These are phyloP conservation scores for Poeciliopsis turneri DNA, from an alignment of 2,797 vertebrate genomes.

Conservation along the genomic window DNA sequence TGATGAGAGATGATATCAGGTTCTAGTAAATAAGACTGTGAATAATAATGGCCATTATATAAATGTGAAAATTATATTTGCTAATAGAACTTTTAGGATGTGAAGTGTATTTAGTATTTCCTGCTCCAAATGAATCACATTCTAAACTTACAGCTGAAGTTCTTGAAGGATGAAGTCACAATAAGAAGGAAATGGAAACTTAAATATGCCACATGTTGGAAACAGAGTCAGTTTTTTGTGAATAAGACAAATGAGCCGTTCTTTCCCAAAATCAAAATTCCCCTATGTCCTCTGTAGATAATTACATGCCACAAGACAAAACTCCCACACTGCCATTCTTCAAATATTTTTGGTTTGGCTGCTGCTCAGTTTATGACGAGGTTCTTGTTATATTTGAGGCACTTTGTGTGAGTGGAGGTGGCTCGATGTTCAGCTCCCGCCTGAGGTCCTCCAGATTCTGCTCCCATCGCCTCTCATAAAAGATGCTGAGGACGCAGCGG, in stretches of 20 bases:
- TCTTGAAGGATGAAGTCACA: not conserved
- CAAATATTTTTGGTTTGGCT: constrained; percentile 14
- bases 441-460: constrained; percentile 87
- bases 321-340: not conserved
- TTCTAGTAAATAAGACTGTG: not conserved
- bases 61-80: not conserved
- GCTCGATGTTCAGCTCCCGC: constrained; percentile 88
- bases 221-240: not conserved
- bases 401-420: constrained; percentile 56
- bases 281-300: constrained; percentile 2
- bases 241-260: not conserved
- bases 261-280: constrained; percentile 12
- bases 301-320: not conserved
- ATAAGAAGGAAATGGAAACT: not conserved
- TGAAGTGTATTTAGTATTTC: not conserved
- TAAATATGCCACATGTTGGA: not conserved
- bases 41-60: not conserved
- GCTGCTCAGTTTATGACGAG: not conserved
- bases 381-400: not conserved
- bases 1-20: not conserved
- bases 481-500: constrained; percentile 87
- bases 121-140: not conserved
- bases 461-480: constrained; percentile 94
- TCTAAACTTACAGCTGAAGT: not conserved
- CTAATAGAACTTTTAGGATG: not conserved